A percentile compares a stretch with the other conserved stretches of the same genome.
Conservation (phyloP, 2,888 invertebrate genomes). For the Melieria crassipennis region DNA sequence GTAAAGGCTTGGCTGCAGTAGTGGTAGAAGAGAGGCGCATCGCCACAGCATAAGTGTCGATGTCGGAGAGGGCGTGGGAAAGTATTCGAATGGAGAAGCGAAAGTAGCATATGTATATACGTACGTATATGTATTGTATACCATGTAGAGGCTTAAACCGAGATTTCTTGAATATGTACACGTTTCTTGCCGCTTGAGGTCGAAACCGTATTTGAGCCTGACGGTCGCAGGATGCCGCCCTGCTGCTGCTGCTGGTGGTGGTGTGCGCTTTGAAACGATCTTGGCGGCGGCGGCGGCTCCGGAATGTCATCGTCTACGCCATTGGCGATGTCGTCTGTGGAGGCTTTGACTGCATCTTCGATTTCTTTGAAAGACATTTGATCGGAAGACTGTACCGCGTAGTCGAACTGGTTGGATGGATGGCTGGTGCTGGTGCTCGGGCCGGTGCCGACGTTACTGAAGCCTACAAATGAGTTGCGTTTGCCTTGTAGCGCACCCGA, state of each 20-base stretch:
- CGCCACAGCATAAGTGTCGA: not conserved
- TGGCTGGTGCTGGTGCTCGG: constrained; percentile 14
- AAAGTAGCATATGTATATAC: not conserved
- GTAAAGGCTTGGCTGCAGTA: too few species aligned
- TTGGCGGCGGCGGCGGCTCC: constrained; percentile 71
- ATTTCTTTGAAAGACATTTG: constrained; percentile 63
- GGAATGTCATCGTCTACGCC: constrained; percentile 66
- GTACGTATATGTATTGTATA: constrained; percentile 1
- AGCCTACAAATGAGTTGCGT: constrained; percentile 52
- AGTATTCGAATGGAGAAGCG: not conserved
- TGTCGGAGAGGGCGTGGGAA: not conserved
- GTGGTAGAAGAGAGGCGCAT: too few species aligned
- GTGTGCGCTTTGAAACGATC: constrained; percentile 62
- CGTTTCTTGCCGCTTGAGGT: constrained; percentile 81
- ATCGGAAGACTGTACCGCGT: constrained; percentile 58
- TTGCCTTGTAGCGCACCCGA: constrained; percentile 47
- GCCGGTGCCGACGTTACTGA: not conserved
- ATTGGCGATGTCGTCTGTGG: constrained; percentile 49
- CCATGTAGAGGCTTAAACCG: constrained; percentile 71
- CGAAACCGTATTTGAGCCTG: constrained; percentile 67
- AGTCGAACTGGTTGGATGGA: constrained; percentile 50
- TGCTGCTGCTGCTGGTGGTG: constrained; percentile 49
- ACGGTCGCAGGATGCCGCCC: constrained; percentile 72
- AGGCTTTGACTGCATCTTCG: constrained; percentile 55
- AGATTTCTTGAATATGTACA: constrained; percentile 93